Base-by-base conservation (phyloP, 2,797 vertebrate species). In the Mus minutoides region DNA sequence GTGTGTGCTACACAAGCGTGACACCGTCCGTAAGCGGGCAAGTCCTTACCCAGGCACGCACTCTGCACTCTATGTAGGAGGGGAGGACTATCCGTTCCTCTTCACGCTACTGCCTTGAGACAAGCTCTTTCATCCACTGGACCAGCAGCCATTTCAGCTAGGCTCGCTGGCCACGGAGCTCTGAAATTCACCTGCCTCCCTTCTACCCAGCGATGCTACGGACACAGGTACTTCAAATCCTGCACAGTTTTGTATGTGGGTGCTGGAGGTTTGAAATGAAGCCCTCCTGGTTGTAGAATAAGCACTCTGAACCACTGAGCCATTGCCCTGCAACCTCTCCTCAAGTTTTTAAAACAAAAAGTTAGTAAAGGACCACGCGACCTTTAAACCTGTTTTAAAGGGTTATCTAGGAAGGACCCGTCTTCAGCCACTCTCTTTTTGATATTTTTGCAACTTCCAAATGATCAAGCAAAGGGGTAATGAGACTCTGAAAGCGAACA, bases 401-500 rank as follows among this genome's bases (percentile, higher is more conserved):
- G 46, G 24, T 31, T 26, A 2, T 0, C 71, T 31, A 40, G 90
- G 78, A 87, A 85, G 93, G 64, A 83, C 86, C 62, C 62, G 73
- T 94, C 58, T 46, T 89, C 64, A 83, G 26, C 49, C 21, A 1
- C 0, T 40, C 37, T 80, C 94, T 93, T 84, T 6, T 1, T 62
- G 40, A 3, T 34, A 26, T 37, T 54, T 67, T 90, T 62, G 49
- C 86, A 71, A 79, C 10, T 92, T 52, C 56, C 94, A 94, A 95
- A 92, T 60, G 88, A 97, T 95, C 96, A 96, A 94, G 80, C 0
- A 69, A 91, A 96, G 54, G 31, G 58, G 96, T 85, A 96, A 96
- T 11, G 95, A 92, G 60, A 96, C 86, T 2, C 78, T n/a, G 54
- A 37, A 91, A n/a, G 76, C 82, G 17, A 94, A 91, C 26, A 82